Evolutionary conservation across 2,888 invertebrate genomes (phyloP).

Genomic region (Leucophenga montana): DNA sequence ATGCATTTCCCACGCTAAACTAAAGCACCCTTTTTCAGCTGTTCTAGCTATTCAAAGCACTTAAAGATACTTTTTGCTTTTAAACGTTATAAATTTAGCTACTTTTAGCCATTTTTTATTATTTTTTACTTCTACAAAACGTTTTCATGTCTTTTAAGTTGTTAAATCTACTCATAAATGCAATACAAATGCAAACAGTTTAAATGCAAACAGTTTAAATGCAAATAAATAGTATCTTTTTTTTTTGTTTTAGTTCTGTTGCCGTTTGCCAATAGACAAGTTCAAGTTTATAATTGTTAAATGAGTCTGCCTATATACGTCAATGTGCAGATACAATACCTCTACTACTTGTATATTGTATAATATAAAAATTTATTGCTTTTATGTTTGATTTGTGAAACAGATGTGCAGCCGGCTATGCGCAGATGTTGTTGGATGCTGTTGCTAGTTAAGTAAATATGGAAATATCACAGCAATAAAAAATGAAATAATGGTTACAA

Average conservation of each 20-base stretch:
- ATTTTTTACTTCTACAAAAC: constrained; percentile 27
- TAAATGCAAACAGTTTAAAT: constrained; percentile 7
- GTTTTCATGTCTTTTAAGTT: constrained; percentile 17
- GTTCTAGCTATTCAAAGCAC: neutral
- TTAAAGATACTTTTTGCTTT: neutral
- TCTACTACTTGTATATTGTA: too few species aligned
- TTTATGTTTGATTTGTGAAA: constrained; percentile 29
- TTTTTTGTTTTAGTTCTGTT: neutral
- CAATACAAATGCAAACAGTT: neutral
- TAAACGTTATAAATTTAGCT: constrained; percentile 1
- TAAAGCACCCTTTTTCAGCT: neutral
- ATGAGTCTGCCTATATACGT: too few species aligned
- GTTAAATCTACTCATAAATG: too few species aligned
- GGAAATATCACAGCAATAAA: neutral
- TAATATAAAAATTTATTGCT: too few species aligned
- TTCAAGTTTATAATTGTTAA: constrained; percentile 53
- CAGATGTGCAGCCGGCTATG: constrained; percentile 43
- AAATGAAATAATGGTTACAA: constrained; percentile 15
- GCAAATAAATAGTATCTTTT: neutral
- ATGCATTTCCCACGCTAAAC: constrained; percentile 37
- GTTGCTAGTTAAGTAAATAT: neutral
- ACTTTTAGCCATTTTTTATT: constrained; percentile 48
- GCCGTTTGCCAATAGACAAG: constrained; percentile 45
- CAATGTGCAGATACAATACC: too few species aligned
- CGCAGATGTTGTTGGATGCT: neutral